Evolutionary conservation across 2,888 invertebrate species (phyloP).

Genomic region (Keiferia lycopersicella): DNA sequence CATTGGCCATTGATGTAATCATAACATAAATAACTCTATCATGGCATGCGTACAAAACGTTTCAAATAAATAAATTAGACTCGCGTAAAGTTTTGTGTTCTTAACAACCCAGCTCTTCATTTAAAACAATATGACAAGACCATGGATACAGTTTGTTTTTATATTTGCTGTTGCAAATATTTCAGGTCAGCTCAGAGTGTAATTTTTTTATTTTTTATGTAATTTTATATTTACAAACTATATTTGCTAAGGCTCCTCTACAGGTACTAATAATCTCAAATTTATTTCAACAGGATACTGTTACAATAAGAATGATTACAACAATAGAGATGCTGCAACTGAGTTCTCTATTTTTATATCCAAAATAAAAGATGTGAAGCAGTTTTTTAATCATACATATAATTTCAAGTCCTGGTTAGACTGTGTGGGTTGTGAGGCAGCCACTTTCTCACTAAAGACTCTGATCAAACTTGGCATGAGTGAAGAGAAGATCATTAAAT

Average conservation of each 20-base stretch:
- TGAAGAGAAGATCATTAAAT: slow-evolving; percentile 91
- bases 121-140: background rate
- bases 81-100: background rate
- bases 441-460: slow-evolving; percentile 91
- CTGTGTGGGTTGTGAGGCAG: slow-evolving; percentile 94
- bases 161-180: background rate
- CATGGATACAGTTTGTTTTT: background rate
- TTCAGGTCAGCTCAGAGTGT: background rate
- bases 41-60: too few relatives aligned
- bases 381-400: slow-evolving; percentile 92
- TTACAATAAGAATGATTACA: too few relatives aligned
- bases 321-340: slow-evolving; percentile 45
- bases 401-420: slow-evolving; percentile 94
- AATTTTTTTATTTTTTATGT: background rate
- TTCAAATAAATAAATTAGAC: too few relatives aligned
- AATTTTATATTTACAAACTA: too few relatives aligned
- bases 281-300: too few relatives aligned
- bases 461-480: slow-evolving; percentile 93
- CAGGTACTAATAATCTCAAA: too few relatives aligned
- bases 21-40: too few relatives aligned
- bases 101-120: background rate
- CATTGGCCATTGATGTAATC: too few relatives aligned
- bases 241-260: too few relatives aligned
- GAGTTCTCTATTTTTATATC: slow-evolving; percentile 87
- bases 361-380: slow-evolving; percentile 90